Conservation (phyloP, 2,797 vertebrate species). For the Eulemur rubriventer region DNA sequence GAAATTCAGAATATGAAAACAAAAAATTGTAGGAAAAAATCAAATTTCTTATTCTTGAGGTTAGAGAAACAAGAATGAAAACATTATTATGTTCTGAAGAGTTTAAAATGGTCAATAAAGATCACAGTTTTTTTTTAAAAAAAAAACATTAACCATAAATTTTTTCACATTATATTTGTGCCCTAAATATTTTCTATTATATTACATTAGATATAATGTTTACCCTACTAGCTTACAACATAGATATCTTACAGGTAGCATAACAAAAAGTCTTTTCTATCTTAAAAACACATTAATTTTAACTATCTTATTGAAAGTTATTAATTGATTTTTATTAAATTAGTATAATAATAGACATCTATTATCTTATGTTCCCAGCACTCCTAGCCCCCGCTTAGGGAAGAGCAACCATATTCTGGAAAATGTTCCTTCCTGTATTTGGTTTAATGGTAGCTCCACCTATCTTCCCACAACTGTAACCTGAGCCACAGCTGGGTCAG, state of each 20-base stretch:
- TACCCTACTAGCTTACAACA: background rate
- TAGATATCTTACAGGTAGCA: background rate
- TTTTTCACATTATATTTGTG: background rate
- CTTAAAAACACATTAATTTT: background rate
- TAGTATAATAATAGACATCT: background rate
- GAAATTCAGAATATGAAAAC: background rate
- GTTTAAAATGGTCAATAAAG: background rate
- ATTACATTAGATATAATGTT: background rate
- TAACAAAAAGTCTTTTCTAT: background rate
- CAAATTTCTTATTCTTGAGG: background rate
- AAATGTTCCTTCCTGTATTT: background rate
- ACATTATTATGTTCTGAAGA: background rate
- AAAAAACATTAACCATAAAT: background rate
- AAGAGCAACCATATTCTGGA: background rate
- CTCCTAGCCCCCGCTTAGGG: background rate
- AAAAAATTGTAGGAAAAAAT: background rate
- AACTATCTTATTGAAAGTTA: background rate
- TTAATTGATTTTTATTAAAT: background rate
- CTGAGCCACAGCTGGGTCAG: background rate
- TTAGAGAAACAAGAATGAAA: background rate
- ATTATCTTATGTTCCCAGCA: background rate
- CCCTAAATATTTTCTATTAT: background rate
- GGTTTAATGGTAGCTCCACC: background rate
- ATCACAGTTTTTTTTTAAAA: background rate
- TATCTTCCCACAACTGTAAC: background rate